A percentile compares a stretch with the other conserved stretches of the same genome.
These are phyloP conservation scores for Craterocephalus amniculus DNA, from an alignment of 2,797 vertebrate species.

Conservation along the genomic window DNA sequence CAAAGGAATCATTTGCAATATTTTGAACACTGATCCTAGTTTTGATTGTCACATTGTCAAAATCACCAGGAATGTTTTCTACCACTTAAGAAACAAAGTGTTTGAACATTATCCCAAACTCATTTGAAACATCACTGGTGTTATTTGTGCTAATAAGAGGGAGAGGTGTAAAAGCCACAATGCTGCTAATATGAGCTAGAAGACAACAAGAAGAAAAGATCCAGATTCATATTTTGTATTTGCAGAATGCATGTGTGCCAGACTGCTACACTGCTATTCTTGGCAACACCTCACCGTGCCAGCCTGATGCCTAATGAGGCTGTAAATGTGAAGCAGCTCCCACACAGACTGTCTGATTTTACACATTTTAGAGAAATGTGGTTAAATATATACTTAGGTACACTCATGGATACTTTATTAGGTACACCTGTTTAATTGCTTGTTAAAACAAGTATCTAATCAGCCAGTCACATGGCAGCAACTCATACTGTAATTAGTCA, in stretches of 20 bases:
- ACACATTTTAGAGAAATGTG: constrained; percentile 22
- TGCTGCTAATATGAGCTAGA: constrained; percentile 1
- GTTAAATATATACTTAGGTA: neutral
- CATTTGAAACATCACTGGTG: neutral
- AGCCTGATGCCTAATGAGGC: constrained; percentile 57
- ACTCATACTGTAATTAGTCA: too few species aligned
- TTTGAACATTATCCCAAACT: too few species aligned
- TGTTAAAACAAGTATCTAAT: too few species aligned
- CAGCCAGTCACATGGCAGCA: too few species aligned
- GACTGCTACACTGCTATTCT: constrained; percentile 54
- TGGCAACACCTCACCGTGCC: constrained; percentile 31
- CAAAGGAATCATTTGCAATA: too few species aligned
- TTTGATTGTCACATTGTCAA: too few species aligned
- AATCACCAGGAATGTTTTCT: too few species aligned
- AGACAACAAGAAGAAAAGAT: constrained; percentile 10
- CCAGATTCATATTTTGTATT: constrained; percentile 21
- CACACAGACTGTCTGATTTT: constrained; percentile 43
- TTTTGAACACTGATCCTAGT: too few species aligned
- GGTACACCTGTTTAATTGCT: too few species aligned
- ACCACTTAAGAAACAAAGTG: too few species aligned
- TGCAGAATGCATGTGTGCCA: constrained; percentile 27
- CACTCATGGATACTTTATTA: too few species aligned
- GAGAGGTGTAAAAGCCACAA: neutral
- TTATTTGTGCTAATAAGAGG: constrained; percentile 1
- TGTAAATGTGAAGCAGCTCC: constrained; percentile 52